Base-by-base conservation (phyloP, 1,140 invertebrate species). In the Adoxophyes honmai region DNA sequence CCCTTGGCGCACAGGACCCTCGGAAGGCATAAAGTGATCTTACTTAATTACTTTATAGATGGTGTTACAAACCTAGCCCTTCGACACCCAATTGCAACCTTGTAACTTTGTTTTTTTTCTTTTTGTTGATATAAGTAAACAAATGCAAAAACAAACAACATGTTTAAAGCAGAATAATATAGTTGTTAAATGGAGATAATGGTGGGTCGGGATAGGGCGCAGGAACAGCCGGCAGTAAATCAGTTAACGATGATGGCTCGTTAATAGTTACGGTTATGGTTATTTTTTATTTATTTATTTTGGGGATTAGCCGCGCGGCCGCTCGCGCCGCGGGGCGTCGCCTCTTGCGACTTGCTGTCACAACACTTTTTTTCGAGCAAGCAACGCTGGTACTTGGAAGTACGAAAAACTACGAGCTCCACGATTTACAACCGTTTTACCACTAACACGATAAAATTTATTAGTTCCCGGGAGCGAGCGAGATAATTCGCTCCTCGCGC, bases 371-470 rank as follows among this genome's bases (percentile, higher is more conserved):
- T 71, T 77, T 73, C 70, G 66, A 9, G 21, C 42, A 48, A 33
- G 66, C 36, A 10, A 36, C 42, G 48, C 53, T 10, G 55, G 62
- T 78, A 72, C 75, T 61, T 52, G 69, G 74, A 78, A 75, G 21
- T 52, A 51, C 55, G 58, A 68, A 66, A 68, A 68, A 71, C 57
- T 56, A 44, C 44, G 52, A 44, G 42, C 56, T n/a, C 34, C 11
- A 36, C 58, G 63, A 73, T 74, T 74, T 72, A 74, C 70, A 61
- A 57, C 68, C 44, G 52, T 59, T 65, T 73, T 68, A 68, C 62
- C 52, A 67, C 68, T 80, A 81, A 79, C 75, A 60, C 62, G 70
- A 78, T 75, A 75, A 64, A 75, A 81, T 84, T 81, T 77, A 82
- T 82, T 58, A 69, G 66, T 79, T 81, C 73, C 58, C 61, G 74